Evolutionary conservation across 2,113 vertebrate species (phyloP).

Genomic region (Tyto alba): DNA sequence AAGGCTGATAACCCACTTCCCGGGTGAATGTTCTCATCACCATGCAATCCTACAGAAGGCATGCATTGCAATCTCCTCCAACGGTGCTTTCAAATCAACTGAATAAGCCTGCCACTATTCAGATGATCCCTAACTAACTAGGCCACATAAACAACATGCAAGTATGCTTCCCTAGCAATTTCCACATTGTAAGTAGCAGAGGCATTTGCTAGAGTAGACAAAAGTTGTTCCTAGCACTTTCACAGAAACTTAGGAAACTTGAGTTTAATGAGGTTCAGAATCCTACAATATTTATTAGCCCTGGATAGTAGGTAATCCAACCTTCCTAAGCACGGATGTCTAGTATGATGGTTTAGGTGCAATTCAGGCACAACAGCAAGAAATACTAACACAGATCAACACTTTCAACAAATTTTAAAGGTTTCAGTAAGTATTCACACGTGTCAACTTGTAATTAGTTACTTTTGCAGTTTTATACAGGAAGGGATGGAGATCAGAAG

Average conservation of each 20-base stretch:
- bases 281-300: not conserved
- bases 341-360: not conserved
- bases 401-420: not conserved
- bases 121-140: not conserved
- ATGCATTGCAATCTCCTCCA: not conserved
- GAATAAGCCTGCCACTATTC: not conserved
- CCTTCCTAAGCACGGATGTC: not conserved
- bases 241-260: not conserved
- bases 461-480: not conserved
- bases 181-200: not conserved
- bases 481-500: not conserved
- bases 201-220: not conserved
- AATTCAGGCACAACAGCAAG: not conserved
- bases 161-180: not conserved
- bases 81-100: not conserved
- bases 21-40: not conserved
- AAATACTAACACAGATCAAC: not conserved
- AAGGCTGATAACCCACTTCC: slow-evolving; percentile 3
- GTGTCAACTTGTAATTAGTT: not conserved
- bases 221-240: not conserved
- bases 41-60: not conserved
- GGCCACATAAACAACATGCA: not conserved
- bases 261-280: not conserved
- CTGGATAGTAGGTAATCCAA: not conserved
- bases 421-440: not conserved